Percentiles rank a stretch among this genome's conserved stretches.
Evolutionary conservation across 1,140 invertebrate genomes (phyloP).

Genomic region (Saccostrea glomerata): DNA sequence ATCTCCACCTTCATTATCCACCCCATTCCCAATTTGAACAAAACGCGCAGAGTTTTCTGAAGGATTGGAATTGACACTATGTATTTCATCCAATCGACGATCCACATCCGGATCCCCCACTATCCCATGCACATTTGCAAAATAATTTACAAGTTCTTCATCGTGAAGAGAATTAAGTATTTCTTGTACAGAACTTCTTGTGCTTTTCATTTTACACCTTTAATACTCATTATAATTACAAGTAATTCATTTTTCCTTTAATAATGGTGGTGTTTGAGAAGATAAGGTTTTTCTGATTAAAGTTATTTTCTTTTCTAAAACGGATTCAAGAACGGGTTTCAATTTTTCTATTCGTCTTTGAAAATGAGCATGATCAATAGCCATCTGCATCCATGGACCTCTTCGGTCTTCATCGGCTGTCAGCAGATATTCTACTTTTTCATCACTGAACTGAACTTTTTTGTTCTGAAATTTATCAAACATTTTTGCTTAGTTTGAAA

Average conservation of each 20-base stretch:
- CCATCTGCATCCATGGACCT: slow-evolving; percentile 14
- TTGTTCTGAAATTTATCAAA: too few relatives aligned
- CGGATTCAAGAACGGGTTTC: neutral
- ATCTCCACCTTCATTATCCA: neutral
- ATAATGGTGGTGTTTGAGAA: too few relatives aligned
- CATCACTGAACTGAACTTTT: neutral
- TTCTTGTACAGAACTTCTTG: neutral
- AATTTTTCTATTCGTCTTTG: neutral
- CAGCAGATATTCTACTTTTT: neutral
- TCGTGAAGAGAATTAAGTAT: neutral
- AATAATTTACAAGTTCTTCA: neutral
- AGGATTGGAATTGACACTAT: neutral
- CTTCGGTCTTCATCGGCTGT: slow-evolving; percentile 13
- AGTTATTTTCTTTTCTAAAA: neutral
- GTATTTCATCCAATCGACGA: neutral
- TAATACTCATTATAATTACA: neutral
- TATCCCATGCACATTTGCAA: neutral
- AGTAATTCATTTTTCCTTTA: too few relatives aligned
- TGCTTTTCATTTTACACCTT: neutral
- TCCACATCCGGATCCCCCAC: neutral
- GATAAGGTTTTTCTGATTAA: neutral
- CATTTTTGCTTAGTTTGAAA: neutral
- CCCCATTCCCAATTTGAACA: neutral
- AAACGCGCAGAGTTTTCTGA: too few relatives aligned
- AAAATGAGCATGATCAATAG: neutral